Evolutionary conservation across 2,797 vertebrate species (phyloP).

Genomic region (Macropus fuliginosus): DNA sequence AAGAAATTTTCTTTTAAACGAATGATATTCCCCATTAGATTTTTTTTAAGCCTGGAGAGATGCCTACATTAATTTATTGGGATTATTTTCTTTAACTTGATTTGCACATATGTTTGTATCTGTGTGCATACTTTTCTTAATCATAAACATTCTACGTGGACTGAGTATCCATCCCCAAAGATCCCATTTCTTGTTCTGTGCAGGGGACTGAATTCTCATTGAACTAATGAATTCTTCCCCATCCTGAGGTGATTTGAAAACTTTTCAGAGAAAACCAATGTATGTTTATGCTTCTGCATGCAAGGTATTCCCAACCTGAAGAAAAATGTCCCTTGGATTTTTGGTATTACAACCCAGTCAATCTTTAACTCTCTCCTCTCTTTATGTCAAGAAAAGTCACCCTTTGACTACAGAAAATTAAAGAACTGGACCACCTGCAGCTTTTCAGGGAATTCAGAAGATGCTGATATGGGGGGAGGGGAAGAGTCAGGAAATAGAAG

Average conservation of each 20-base stretch:
- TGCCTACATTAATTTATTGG: neutral
- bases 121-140: neutral
- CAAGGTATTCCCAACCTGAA: neutral
- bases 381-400: neutral
- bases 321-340: neutral
- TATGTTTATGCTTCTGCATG: neutral
- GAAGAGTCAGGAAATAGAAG: neutral
- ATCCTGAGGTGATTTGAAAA: constrained; percentile 6
- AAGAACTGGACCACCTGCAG: neutral
- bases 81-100: constrained; percentile 21
- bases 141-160: neutral
- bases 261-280: neutral
- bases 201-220: neutral
- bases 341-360: neutral
- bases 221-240: neutral
- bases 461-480: neutral
- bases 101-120: neutral
- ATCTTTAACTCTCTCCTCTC: neutral
- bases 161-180: neutral
- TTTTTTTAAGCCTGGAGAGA: constrained; percentile 1
- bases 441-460: neutral
- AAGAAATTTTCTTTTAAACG: constrained; percentile 20
- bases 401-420: neutral
- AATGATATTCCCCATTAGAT: constrained; percentile 5
- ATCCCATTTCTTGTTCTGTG: neutral